Evolutionary conservation across 1,140 invertebrate species (phyloP), one percentile per base, ranked within the genome.

Genomic region (Lanistes nyassanus): DNA sequence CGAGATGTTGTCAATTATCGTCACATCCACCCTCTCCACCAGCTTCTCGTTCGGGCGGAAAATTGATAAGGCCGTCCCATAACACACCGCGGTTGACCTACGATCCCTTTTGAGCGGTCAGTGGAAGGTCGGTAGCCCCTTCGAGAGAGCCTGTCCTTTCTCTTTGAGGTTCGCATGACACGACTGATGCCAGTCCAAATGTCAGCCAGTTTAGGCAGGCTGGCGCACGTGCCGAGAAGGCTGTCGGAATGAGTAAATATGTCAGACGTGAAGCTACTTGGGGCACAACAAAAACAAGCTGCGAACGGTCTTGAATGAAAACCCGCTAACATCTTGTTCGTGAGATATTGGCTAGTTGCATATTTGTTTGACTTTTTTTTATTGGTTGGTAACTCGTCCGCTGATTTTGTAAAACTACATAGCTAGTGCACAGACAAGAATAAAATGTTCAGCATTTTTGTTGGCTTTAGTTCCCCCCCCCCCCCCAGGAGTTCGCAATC

Each of bases 1-100:
- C 42, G 23, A n/a, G 65, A 67, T 67, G 65, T 67, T 42, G 37
- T 37, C 37, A 42, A 36, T 67, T 60, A 60, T 60, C n/a, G 56
- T 31, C 9, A 31, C n/a, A 26, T 7, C n/a, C 56, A 23, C 13
- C n/a, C 56, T 60, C 56, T 60, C 9, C 1, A 3, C 29, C 56
- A 0, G 7, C 29, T 31, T 60, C 56, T 60, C 23, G 23, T 37
- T 42, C 34, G 13, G 0, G 65, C 37, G 65, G 2, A 67, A 47
- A 67, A 37, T 39, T 42, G 42, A 67, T 67, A 67, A 23, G 36
- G 21, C 37, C 36, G 36, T 39, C 36, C 42, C 39, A 29, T 42
- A 67, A 37, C n/a, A 26, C 65, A 67, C 23, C 21, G 37, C 65
- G 13, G 23, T 23, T 42, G 65, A 36, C 37, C 65, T 67, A 13